These are phyloP conservation scores for Neria commutata DNA, from an alignment of 2,888 invertebrate species.

Conservation along the genomic window DNA sequence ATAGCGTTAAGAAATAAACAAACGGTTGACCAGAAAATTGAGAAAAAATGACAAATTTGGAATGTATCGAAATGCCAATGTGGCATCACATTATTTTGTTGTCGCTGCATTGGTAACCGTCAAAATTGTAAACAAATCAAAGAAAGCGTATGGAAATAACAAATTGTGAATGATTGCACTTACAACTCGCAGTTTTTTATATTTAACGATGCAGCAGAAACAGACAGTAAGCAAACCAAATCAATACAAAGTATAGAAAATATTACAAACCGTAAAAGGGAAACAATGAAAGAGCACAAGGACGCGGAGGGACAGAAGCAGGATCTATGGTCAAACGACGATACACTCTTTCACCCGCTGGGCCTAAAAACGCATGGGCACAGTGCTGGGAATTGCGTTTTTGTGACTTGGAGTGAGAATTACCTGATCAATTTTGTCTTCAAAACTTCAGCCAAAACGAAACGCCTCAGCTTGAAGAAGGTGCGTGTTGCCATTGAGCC, in stretches of 20 bases:
- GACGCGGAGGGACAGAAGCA: too few species aligned
- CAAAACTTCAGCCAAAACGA: slow-evolving; percentile 42
- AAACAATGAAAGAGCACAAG: not conserved
- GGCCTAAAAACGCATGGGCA: slow-evolving; percentile 52
- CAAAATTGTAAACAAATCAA: slow-evolving; percentile 12
- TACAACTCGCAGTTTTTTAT: slow-evolving; percentile 16
- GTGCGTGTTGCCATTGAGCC: slow-evolving; percentile 44
- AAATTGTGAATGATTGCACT: slow-evolving; percentile 7
- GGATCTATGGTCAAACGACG: slow-evolving; percentile 55
- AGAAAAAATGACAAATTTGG: too few species aligned
- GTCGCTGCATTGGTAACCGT: too few species aligned
- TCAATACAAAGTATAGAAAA: not conserved
- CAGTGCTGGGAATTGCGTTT: slow-evolving; percentile 48
- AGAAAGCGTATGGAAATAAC: not conserved
- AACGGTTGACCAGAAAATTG: too few species aligned
- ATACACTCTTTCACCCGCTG: slow-evolving; percentile 52
- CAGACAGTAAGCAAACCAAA: too few species aligned
- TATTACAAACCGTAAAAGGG: not conserved
- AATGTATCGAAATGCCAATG: too few species aligned
- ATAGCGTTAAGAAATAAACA: too few species aligned
- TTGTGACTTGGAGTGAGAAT: slow-evolving; percentile 56
- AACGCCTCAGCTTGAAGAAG: slow-evolving; percentile 42
- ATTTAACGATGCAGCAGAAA: not conserved
- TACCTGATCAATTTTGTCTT: slow-evolving; percentile 56
- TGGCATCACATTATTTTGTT: too few species aligned